phyloP scores from a whole-genome alignment of 2,113 vertebrate genomes.

The Gallinago media region DNA sequence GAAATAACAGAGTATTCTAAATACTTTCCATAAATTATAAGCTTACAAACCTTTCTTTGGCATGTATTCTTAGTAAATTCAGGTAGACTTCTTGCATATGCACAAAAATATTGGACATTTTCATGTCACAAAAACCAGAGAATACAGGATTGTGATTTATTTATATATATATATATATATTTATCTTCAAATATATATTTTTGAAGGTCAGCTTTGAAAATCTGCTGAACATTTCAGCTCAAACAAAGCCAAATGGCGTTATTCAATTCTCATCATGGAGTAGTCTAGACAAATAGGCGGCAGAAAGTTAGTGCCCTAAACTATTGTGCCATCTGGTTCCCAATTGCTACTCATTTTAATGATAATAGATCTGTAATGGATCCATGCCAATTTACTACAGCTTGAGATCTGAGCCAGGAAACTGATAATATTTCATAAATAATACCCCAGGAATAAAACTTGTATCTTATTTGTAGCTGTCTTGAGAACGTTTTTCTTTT shows the following conservation, averaged over 20 bases:
- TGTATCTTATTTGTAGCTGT: neutral
- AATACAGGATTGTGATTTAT: neutral
- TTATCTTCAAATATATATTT: neutral
- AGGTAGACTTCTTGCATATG: neutral
- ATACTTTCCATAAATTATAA: neutral
- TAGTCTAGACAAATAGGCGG: constrained; percentile 18
- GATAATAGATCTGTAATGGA: constrained; percentile 16
- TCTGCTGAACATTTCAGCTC: neutral
- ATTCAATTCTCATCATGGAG: neutral
- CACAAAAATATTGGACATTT: neutral
- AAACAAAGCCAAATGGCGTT: neutral
- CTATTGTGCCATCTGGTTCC: constrained; percentile 25
- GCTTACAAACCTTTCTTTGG: neutral
- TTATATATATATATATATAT: neutral
- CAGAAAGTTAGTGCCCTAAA: constrained; percentile 36
- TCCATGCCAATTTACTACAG: neutral
- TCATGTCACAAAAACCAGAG: neutral
- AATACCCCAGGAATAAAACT: neutral
- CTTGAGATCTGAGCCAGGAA: neutral
- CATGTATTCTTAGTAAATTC: neutral
- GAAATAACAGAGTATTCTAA: neutral
- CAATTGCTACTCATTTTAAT: neutral
- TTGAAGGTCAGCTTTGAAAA: constrained; percentile 7
- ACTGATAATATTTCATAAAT: constrained; percentile 19
- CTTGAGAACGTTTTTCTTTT: neutral